A percentile compares a stretch with the other conserved stretches of the same genome.
Evolutionary conservation across 2,797 vertebrate genomes (phyloP).

Genomic region (Anas capensis): DNA sequence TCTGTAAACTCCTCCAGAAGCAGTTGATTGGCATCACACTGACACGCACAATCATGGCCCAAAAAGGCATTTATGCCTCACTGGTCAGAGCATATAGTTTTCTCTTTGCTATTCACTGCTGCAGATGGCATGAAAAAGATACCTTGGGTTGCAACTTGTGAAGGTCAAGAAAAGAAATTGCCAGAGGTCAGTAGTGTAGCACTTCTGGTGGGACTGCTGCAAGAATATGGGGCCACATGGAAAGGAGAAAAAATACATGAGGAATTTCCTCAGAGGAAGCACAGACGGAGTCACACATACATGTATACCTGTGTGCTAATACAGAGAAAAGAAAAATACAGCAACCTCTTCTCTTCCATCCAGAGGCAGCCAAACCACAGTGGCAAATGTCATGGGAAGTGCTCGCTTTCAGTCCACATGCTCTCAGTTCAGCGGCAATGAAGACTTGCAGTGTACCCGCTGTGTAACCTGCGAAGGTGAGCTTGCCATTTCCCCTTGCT

Average conservation of each 20-base stretch:
- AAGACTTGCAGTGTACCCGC: neutral
- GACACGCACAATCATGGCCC: neutral
- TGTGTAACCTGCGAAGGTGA: neutral
- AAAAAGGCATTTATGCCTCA: neutral
- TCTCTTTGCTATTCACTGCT: neutral
- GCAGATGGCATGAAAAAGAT: neutral
- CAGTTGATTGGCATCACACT: neutral
- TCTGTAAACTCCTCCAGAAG: neutral
- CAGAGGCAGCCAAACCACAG: neutral
- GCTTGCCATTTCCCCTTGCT: neutral
- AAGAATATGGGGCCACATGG: neutral
- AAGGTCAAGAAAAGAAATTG: neutral
- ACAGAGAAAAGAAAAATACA: neutral
- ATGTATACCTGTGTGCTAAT: neutral
- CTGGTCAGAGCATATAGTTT: neutral
- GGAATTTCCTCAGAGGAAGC: neutral
- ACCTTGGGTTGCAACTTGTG: neutral
- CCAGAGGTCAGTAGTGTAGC: neutral
- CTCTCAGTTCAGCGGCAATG: neutral
- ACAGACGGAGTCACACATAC: fast-evolving
- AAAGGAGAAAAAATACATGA: neutral
- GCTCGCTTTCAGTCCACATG: neutral
- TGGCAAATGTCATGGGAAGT: neutral
- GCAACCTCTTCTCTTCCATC: neutral
- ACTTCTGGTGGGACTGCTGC: neutral